Percentiles rank a stretch among this genome's conserved stretches.
Evolutionary conservation across 2,888 invertebrate genomes (phyloP).

Genomic region (Conistra vaccinii): DNA sequence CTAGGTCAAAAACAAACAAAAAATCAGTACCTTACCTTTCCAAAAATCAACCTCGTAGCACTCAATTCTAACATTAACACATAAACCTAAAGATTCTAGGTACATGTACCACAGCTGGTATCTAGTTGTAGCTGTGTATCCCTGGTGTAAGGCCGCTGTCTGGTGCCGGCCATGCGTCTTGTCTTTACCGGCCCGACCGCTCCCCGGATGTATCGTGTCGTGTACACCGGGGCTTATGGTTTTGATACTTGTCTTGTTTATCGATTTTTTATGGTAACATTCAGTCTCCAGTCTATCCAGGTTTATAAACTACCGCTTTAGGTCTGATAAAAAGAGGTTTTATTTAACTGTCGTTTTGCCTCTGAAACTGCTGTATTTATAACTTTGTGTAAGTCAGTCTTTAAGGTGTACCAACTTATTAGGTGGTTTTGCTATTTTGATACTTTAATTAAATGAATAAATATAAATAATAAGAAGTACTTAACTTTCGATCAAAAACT

Average conservation of each 20-base stretch:
- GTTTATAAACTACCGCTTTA: no score
- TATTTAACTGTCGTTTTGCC: no score
- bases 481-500: background rate
- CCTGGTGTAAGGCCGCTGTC: slow-evolving; percentile 71
- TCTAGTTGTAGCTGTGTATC: slow-evolving; percentile 59
- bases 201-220: slow-evolving; percentile 79
- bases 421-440: no score
- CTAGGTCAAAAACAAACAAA: background rate
- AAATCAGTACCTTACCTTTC: background rate
- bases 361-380: no score
- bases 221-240: slow-evolving; percentile 48
- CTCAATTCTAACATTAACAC: slow-evolving; percentile 11
- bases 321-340: no score
- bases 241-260: background rate
- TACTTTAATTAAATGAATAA: no score
- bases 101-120: slow-evolving; percentile 15
- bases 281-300: no score
- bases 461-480: no score
- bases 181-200: slow-evolving; percentile 79
- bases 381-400: no score
- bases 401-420: no score
- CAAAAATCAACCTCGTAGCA: background rate
- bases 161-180: slow-evolving; percentile 86
- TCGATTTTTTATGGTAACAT: background rate
- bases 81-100: slow-evolving; percentile 50